Conservation (phyloP, 2,797 vertebrate genomes). For the Gallinago stenura region DNA sequence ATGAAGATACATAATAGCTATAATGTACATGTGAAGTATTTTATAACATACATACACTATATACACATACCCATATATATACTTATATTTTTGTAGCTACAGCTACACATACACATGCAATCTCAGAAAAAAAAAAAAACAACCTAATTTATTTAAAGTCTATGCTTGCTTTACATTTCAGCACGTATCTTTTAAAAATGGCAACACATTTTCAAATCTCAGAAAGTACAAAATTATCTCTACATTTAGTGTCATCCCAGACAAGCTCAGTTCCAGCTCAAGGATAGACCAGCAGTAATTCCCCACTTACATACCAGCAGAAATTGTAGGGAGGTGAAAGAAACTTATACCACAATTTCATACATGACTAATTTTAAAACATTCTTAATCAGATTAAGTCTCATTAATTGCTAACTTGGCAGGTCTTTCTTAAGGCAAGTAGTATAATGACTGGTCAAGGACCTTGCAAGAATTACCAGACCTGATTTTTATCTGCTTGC, state of each 20-base stretch:
- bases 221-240: background rate
- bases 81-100: background rate
- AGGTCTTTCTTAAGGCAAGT: conserved; percentile 53
- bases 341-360: conserved; percentile 58
- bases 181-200: background rate
- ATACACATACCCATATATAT: background rate
- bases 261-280: conserved; percentile 7
- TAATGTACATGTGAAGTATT: background rate
- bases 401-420: conserved; percentile 26
- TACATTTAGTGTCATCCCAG: background rate
- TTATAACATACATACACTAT: background rate
- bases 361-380: conserved; percentile 43
- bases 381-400: conserved; percentile 27
- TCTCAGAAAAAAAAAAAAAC: background rate
- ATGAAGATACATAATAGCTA: background rate
- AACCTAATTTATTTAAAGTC: background rate
- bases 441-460: conserved; percentile 24
- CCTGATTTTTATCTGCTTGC: background rate
- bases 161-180: background rate
- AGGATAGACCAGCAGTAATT: conserved; percentile 2
- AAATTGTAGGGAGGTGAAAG: background rate
- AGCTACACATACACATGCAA: background rate
- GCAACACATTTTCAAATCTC: background rate
- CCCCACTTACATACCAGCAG: background rate
- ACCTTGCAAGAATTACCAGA: conserved; percentile 1